Conservation (phyloP, 2,797 vertebrate species). For the Etheostoma perlongum region DNA sequence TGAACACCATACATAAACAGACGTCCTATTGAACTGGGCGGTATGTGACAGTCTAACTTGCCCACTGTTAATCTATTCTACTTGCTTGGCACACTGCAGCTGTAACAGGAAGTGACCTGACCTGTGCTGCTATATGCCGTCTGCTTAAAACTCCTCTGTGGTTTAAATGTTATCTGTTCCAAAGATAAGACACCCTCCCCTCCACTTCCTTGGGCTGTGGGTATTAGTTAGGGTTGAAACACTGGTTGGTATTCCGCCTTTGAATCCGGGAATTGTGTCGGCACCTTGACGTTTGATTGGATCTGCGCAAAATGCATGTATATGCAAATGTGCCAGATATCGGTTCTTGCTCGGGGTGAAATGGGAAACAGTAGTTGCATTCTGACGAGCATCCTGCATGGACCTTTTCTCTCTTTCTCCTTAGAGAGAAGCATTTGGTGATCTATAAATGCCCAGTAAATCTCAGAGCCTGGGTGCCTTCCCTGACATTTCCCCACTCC, state of each 20-base stretch:
- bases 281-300: slow-evolving; percentile 87
- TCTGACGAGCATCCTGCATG: slow-evolving; percentile 71
- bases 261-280: slow-evolving; percentile 82
- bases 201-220: slow-evolving; percentile 66
- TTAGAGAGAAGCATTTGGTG: slow-evolving; percentile 76
- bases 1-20: slow-evolving; percentile 42
- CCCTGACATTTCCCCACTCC: slow-evolving; percentile 85
- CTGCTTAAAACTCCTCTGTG: slow-evolving; percentile 72
- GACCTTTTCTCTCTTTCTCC: slow-evolving; percentile 66
- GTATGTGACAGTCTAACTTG: slow-evolving; percentile 48
- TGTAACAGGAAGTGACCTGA: slow-evolving; percentile 72
- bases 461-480: slow-evolving; percentile 78
- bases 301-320: slow-evolving; percentile 85
- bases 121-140: slow-evolving; percentile 54
- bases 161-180: slow-evolving; percentile 79
- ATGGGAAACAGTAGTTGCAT: slow-evolving; percentile 81
- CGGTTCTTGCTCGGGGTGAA: slow-evolving; percentile 80
- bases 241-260: slow-evolving; percentile 78
- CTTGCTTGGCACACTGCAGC: slow-evolving; percentile 67
- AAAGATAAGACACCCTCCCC: slow-evolving; percentile 73
- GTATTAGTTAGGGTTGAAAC: slow-evolving; percentile 81
- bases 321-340: slow-evolving; percentile 86
- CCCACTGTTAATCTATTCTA: slow-evolving; percentile 64
- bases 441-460: slow-evolving; percentile 86
- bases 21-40: slow-evolving; percentile 51